Evolutionary conservation across 2,888 invertebrate species (phyloP), one percentile per base, ranked within the genome.

Genomic region (Ditylenchus weischeri): DNA sequence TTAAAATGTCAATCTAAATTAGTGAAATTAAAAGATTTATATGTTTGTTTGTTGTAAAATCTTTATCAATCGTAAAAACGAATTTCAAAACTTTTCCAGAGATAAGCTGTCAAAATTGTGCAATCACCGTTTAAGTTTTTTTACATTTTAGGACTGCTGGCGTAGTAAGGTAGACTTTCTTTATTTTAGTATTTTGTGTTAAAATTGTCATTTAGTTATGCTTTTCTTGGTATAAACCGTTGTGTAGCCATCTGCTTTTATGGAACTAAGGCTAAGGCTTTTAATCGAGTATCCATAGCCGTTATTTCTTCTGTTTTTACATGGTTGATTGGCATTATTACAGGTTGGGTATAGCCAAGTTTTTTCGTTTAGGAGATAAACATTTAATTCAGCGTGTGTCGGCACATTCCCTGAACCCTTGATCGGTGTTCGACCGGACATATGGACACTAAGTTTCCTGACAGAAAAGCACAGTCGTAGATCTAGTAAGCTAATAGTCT

Each of bases 161-260:
- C 63, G 80, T 80, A 43, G 43, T 43, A 8, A 43, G 43, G 43
- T 43, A 43, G 43, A 15, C 8, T 6, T 43, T 43, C 8, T 43
- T 43, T 43, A 13, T 15, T 43, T 43, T 43, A 13, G 43, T 43
- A 3, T 15, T 43, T 43, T 13, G 3, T 6, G 3, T 6, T 15
- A 10, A 43, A 29, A 29, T 29, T 43, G 66, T n/a, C n/a, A n/a
- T 72, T 72, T 18, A 71, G 75, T 43, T 75, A 75, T 50, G 75
- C 76, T n/a, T 71, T 69, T 19, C 66, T 75, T 23, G 75, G 76
- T 35, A 51, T 75, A 48, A 74, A 74, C 59, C 72, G 80, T 10
- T 80, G 80, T 64, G 79, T 80, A 48, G 80, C 80, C 1, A 80
- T 80, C 49, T 78, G 80, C 67, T 80, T 75, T 68, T 80, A 80